These are phyloP conservation scores for Calephelis virginiensis DNA, from an alignment of 1,140 invertebrate genomes.

Conservation along the genomic window DNA sequence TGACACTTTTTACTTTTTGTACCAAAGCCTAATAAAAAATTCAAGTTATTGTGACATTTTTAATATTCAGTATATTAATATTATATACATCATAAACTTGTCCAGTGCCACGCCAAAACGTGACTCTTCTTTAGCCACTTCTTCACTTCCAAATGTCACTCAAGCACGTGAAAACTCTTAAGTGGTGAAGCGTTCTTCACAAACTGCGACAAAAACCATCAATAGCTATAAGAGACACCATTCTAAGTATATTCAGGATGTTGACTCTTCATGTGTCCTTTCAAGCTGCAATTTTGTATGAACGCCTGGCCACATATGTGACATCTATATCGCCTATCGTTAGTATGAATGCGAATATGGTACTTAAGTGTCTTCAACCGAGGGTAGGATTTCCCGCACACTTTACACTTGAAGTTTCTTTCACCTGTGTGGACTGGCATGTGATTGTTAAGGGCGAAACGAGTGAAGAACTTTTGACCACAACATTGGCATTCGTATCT, in stretches of 20 bases:
- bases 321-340: constrained; percentile 76
- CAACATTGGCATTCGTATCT: constrained; percentile 72
- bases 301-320: constrained; percentile 79
- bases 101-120: too few species aligned
- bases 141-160: too few species aligned
- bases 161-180: too few species aligned
- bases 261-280: constrained; percentile 68
- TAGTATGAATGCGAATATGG: constrained; percentile 83
- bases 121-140: too few species aligned
- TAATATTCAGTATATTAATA: too few species aligned
- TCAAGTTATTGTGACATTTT: too few species aligned
- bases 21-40: too few species aligned
- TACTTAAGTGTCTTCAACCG: constrained; percentile 85
- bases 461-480: constrained; percentile 84
- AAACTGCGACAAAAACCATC: too few species aligned
- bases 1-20: too few species aligned
- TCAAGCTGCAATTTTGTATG: constrained; percentile 70
- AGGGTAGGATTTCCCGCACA: constrained; percentile 82
- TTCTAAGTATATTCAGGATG: constrained; percentile 58
- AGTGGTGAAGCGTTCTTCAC: too few species aligned
- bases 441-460: constrained; percentile 83
- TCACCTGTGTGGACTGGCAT: constrained; percentile 85
- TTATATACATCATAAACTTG: too few species aligned
- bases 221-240: neutral
- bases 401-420: constrained; percentile 79